These are phyloP conservation scores for Hylaeus anthracinus DNA, from an alignment of 1,140 invertebrate species.

Conservation along the genomic window DNA sequence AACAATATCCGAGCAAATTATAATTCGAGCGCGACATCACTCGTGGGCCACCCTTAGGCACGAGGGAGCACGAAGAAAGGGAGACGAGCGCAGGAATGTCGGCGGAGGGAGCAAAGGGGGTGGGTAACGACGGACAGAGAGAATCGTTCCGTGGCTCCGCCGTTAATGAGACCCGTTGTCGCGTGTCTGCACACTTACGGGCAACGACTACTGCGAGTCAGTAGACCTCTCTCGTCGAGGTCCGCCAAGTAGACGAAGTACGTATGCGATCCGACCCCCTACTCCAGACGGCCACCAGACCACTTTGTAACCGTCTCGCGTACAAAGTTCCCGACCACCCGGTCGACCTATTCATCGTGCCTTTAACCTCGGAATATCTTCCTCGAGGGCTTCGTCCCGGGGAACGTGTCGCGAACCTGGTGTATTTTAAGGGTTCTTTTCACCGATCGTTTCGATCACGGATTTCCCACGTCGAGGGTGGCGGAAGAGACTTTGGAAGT, in stretches of 20 bases:
- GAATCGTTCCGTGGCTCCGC: conserved; percentile 20
- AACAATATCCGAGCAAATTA: not conserved
- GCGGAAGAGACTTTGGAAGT: too few relatives aligned
- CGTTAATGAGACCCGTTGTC: conserved; percentile 49
- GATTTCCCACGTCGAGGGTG: too few relatives aligned
- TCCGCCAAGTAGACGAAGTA: conserved; percentile 53
- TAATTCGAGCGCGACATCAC: not conserved
- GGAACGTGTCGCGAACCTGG: not conserved
- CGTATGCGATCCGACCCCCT: conserved; percentile 44
- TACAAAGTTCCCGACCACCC: conserved; percentile 33
- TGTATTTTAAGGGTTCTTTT: not conserved
- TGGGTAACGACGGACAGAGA: conserved; percentile 12
- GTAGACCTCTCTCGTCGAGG: conserved; percentile 27
- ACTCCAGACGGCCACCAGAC: conserved; percentile 41
- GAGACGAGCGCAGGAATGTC: not conserved
- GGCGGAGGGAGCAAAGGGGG: not conserved
- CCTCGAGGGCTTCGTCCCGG: conserved; percentile 8
- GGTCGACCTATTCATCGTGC: conserved; percentile 27
- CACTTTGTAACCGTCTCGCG: conserved; percentile 41
- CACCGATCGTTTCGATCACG: not conserved
- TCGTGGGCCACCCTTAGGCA: too few relatives aligned
- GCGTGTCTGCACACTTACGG: conserved; percentile 36
- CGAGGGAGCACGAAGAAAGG: not conserved
- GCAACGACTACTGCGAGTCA: conserved; percentile 39
- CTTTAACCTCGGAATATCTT: conserved; percentile 36